These are phyloP conservation scores for Sebastes jordani DNA, from an alignment of 2,797 vertebrate species.

Conservation along the genomic window DNA sequence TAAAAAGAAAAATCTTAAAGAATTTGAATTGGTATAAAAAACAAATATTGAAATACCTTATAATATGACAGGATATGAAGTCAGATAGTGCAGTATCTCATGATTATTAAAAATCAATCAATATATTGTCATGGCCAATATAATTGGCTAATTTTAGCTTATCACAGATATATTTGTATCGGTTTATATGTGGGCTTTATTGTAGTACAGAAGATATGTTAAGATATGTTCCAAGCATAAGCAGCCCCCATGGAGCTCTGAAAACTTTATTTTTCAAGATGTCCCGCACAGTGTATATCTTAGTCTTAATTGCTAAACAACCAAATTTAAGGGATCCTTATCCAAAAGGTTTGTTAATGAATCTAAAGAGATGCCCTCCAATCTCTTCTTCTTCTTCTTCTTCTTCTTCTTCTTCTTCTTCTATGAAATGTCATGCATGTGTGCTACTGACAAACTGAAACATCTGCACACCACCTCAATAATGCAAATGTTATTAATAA, in stretches of 20 bases:
- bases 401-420: no score
- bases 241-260: not conserved
- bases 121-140: not conserved
- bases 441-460: not conserved
- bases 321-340: not conserved
- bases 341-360: not conserved
- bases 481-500: no score
- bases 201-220: not conserved
- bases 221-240: not conserved
- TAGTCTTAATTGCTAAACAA: not conserved
- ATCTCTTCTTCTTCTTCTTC: no score
- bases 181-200: not conserved
- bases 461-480: not conserved
- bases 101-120: not conserved
- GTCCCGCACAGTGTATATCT: not conserved
- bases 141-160: not conserved
- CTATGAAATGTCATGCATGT: no score
- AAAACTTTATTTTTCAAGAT: not conserved
- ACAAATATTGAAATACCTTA: no score
- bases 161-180: not conserved
- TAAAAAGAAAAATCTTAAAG: no score
- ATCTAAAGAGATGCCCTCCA: no score
- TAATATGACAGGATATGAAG: no score
- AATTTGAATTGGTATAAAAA: not conserved
- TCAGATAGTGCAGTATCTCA: not conserved